Evolutionary conservation across 2,797 vertebrate genomes (phyloP).

Genomic region (Danio albolineatus): DNA sequence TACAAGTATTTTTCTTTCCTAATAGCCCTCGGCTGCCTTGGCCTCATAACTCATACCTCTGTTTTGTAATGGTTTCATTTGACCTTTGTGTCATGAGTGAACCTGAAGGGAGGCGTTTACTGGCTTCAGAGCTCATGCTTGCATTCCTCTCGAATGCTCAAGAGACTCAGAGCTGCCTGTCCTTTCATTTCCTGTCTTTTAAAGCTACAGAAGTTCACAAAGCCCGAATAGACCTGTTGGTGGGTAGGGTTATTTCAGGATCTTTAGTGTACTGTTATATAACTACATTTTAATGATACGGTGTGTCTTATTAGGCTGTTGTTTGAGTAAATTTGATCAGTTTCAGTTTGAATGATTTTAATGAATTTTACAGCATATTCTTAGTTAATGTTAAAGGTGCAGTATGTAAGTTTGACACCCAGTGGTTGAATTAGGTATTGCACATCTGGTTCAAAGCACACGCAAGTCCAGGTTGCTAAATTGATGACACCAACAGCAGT

Average conservation of each 20-base stretch:
- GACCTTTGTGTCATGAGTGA: conserved; percentile 20
- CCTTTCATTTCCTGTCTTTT: conserved; percentile 22
- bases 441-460: too few species aligned
- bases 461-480: too few species aligned
- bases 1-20: neutral
- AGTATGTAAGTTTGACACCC: too few species aligned
- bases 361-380: too few species aligned
- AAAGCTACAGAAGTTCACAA: neutral
- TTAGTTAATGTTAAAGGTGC: too few species aligned
- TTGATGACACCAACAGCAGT: too few species aligned
- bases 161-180: neutral
- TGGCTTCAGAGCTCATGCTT: neutral
- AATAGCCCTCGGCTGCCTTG: neutral
- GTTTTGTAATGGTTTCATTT: conserved; percentile 17
- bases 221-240: neutral
- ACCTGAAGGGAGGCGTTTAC: neutral
- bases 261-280: neutral
- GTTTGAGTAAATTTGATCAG: too few species aligned
- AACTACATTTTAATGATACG: too few species aligned
- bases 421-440: too few species aligned
- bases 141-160: neutral
- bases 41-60: neutral
- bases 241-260: neutral
- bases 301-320: too few species aligned
- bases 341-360: too few species aligned